Evolutionary conservation across 1,140 invertebrate species (phyloP).

Genomic region (Teleopsis dalmanni): DNA sequence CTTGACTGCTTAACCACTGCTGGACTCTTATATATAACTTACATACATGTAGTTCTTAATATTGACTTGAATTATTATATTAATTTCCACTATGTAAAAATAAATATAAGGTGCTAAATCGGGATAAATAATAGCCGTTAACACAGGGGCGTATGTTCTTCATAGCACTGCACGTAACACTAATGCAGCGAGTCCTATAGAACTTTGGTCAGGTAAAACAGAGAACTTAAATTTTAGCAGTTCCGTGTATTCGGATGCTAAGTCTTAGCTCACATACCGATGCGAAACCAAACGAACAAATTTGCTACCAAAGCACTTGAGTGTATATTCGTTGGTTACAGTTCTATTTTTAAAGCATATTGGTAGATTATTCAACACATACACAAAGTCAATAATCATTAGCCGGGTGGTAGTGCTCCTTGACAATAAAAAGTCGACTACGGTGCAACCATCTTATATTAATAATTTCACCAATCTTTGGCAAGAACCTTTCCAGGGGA

Average conservation of each 20-base stretch:
- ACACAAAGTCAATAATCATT: constrained; percentile 21
- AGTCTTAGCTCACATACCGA: constrained; percentile 16
- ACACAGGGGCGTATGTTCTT: constrained; percentile 18
- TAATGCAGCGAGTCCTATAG: constrained; percentile 12
- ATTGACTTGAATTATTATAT: too few species aligned
- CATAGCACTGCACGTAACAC: constrained; percentile 7
- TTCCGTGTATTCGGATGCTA: constrained; percentile 10
- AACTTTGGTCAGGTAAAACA: constrained; percentile 17
- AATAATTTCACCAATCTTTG: neutral
- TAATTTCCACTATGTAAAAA: too few species aligned
- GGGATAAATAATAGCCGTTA: too few species aligned
- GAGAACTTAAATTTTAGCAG: constrained; percentile 16
- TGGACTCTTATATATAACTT: too few species aligned
- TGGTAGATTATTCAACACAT: constrained; percentile 25
- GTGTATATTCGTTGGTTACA: constrained; percentile 31
- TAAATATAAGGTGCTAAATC: too few species aligned
- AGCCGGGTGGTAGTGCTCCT: constrained; percentile 29
- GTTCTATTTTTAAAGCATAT: constrained; percentile 25
- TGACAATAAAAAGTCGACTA: constrained; percentile 2
- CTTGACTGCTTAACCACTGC: too few species aligned
- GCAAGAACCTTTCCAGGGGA: too few species aligned
- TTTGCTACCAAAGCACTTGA: constrained; percentile 19
- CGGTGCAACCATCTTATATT: neutral
- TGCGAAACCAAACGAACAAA: constrained; percentile 21
- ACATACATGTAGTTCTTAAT: too few species aligned